phyloP scores from a whole-genome alignment of 2,888 invertebrate species.

The Hymenopus coronatus region DNA sequence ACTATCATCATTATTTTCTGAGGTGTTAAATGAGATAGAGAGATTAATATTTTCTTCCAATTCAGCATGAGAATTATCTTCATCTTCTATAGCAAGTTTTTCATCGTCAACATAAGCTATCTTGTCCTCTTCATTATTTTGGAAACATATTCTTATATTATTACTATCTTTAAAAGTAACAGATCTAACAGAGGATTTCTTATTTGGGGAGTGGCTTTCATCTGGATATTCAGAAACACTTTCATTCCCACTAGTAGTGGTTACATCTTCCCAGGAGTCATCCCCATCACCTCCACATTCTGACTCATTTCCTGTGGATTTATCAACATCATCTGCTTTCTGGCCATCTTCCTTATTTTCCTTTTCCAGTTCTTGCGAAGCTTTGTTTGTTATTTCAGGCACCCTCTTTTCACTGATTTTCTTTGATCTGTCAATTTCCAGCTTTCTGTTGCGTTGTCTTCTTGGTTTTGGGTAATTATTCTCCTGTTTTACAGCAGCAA shows the following conservation, averaged over 20 bases:
- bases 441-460: not conserved
- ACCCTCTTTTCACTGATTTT: not conserved
- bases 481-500: not conserved
- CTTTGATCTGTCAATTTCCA: not conserved
- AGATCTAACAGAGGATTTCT: not conserved
- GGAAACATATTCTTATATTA: not conserved
- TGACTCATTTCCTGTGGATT: constrained; percentile 1
- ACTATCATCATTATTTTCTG: not conserved
- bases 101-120: not conserved
- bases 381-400: not conserved
- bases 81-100: not conserved
- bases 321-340: not conserved
- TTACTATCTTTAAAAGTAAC: not conserved
- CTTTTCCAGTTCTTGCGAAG: not conserved
- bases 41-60: not conserved
- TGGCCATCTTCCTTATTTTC: not conserved
- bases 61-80: not conserved
- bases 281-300: constrained; percentile 21
- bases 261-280: constrained; percentile 31
- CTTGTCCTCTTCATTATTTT: not conserved
- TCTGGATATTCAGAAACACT: constrained; percentile 16
- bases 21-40: not conserved
- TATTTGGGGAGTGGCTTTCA: not conserved
- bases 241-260: constrained; percentile 27
- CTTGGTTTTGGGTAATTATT: not conserved